Evolutionary conservation across 1,140 invertebrate genomes (phyloP).

Genomic region (Lepeophtheirus salmonis): DNA sequence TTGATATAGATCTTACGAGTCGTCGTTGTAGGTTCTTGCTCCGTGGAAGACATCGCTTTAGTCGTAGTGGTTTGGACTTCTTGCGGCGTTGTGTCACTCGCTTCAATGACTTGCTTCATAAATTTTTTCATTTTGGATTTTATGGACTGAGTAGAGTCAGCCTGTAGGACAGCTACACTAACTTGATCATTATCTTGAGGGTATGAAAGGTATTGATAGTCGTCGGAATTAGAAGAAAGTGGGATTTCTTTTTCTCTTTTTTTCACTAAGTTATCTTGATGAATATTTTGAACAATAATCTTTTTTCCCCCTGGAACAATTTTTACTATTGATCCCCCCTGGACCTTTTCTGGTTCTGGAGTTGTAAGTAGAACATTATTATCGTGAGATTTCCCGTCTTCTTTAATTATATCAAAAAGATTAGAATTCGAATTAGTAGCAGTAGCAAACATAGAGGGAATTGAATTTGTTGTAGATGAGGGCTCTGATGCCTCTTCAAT

Average conservation of each 20-base stretch:
- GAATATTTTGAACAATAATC: no score
- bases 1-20: no score
- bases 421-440: neutral
- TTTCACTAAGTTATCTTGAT: no score
- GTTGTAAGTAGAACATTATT: neutral
- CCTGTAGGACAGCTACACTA: neutral
- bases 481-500: neutral
- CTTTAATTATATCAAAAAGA: neutral
- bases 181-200: neutral
- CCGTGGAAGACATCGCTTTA: no score
- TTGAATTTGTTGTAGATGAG: neutral
- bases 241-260: no score
- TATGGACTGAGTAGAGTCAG: no score
- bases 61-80: no score
- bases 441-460: neutral
- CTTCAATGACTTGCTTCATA: no score
- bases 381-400: neutral
- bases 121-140: no score
- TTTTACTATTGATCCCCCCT: neutral
- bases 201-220: neutral
- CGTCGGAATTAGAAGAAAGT: neutral
- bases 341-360: neutral
- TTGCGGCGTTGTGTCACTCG: no score
- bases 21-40: no score
- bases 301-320: no score